A percentile compares a stretch with the other conserved stretches of the same genome.
Evolutionary conservation across 2,888 invertebrate species (phyloP).

Genomic region (Erynnis tages): DNA sequence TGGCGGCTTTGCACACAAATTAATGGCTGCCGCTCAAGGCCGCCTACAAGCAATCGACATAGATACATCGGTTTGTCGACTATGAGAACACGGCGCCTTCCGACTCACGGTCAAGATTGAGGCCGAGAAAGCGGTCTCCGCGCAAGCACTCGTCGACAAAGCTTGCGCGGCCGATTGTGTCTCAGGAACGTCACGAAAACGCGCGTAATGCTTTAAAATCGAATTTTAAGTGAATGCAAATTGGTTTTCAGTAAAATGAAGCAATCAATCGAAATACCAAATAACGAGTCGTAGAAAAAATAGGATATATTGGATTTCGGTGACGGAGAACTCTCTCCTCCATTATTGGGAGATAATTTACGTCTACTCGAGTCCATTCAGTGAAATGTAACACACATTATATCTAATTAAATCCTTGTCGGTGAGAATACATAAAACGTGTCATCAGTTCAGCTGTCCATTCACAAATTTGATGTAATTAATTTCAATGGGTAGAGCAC

Average conservation of each 20-base stretch:
- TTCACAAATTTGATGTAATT: constrained; percentile 66
- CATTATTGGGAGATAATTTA: constrained; percentile 40
- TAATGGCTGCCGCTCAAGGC: constrained; percentile 77
- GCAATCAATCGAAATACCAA: constrained; percentile 33
- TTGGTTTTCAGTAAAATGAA: constrained; percentile 44
- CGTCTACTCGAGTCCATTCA: constrained; percentile 40
- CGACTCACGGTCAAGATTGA: constrained; percentile 66
- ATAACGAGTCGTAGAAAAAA: constrained; percentile 18
- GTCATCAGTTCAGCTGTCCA: constrained; percentile 52
- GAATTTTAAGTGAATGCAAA: constrained; percentile 43
- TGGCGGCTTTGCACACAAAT: constrained; percentile 76
- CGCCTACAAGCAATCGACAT: constrained; percentile 79
- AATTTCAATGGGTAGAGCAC: constrained; percentile 66
- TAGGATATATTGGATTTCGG: constrained; percentile 43
- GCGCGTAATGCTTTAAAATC: constrained; percentile 42
- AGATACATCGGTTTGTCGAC: constrained; percentile 76
- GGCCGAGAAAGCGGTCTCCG: constrained; percentile 70
- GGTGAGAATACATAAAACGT: constrained; percentile 49
- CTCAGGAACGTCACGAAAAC: constrained; percentile 39
- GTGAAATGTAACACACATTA: constrained; percentile 39
- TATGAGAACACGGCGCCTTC: constrained; percentile 72
- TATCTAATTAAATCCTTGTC: constrained; percentile 62
- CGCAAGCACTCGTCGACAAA: constrained; percentile 42
- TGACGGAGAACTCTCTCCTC: constrained; percentile 53
- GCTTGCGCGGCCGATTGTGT: constrained; percentile 34